Percentiles rank a stretch among this genome's conserved stretches.
Evolutionary conservation across 2,113 vertebrate species (phyloP).

Genomic region (Fregetta grallaria): DNA sequence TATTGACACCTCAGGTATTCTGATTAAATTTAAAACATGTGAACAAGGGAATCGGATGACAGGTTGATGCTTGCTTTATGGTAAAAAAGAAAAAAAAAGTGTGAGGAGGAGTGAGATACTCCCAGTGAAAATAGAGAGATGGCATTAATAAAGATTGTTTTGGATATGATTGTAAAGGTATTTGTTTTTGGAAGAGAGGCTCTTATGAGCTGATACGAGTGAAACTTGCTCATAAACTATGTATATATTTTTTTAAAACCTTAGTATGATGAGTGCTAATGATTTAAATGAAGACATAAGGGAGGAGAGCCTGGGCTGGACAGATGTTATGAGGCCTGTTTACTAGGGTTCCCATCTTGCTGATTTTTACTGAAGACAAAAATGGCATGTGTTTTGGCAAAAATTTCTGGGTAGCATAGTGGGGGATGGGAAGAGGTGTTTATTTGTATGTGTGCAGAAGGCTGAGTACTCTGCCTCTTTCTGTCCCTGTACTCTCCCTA

Average conservation of each 20-base stretch:
- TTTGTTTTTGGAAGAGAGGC: not conserved
- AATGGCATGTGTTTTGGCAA: not conserved
- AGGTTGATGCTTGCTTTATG: not conserved
- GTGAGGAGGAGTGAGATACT: not conserved
- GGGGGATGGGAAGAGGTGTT: not conserved
- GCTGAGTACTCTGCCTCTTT: not conserved
- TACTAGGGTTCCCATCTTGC: not conserved
- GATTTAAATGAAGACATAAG: not conserved
- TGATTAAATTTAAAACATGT: constrained; percentile 14
- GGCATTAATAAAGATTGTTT: not conserved
- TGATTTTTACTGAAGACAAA: not conserved
- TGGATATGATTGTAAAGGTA: not conserved
- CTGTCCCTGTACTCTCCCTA: not conserved
- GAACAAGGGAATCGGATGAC: not conserved
- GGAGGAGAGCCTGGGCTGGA: not conserved
- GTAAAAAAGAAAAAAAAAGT: not conserved
- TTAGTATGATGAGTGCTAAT: not conserved
- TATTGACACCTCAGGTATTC: not conserved
- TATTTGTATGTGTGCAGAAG: not conserved
- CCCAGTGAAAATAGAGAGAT: not conserved
- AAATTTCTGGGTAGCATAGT: not conserved
- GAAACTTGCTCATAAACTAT: not conserved
- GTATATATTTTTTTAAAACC: not conserved
- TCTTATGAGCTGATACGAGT: not conserved
- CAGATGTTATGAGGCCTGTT: not conserved